These are phyloP conservation scores for Nomada fabriciana DNA, from an alignment of 2,888 invertebrate genomes.

Conservation along the genomic window DNA sequence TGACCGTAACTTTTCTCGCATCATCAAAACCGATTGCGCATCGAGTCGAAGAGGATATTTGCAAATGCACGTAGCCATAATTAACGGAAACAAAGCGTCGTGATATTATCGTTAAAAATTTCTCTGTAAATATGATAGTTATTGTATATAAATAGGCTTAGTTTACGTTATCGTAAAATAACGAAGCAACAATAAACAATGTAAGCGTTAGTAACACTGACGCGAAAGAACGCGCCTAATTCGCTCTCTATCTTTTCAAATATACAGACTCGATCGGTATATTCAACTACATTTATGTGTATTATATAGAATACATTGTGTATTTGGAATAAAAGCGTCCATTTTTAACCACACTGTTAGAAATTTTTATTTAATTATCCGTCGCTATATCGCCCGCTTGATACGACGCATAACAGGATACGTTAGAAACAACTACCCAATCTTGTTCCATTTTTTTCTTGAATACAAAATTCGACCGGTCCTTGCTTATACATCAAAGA, in stretches of 20 bases:
- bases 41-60: neutral
- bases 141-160: conserved; percentile 69
- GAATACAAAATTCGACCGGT: conserved; percentile 33
- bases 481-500: conserved; percentile 41
- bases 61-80: conserved; percentile 50
- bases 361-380: conserved; percentile 51
- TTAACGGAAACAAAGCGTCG: conserved; percentile 68
- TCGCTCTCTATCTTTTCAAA: neutral
- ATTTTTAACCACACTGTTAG: conserved; percentile 59
- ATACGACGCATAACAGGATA: conserved; percentile 38
- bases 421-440: conserved; percentile 34
- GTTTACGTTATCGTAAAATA: conserved; percentile 37
- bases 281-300: neutral
- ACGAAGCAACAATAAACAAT: conserved; percentile 30
- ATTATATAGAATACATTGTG: conserved; percentile 35
- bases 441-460: conserved; percentile 23
- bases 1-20: neutral
- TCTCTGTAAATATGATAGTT: conserved; percentile 68
- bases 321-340: conserved; percentile 63
- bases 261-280: conserved; percentile 16
- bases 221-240: conserved; percentile 19
- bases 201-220: conserved; percentile 37
- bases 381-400: conserved; percentile 42
- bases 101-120: conserved; percentile 78
- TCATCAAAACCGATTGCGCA: neutral